A percentile compares a stretch with the other conserved stretches of the same genome.
phyloP scores from a whole-genome alignment of 30 jellyfish, hydroid and myxozoan species.

The Turritopsis dohrnii region DNA sequence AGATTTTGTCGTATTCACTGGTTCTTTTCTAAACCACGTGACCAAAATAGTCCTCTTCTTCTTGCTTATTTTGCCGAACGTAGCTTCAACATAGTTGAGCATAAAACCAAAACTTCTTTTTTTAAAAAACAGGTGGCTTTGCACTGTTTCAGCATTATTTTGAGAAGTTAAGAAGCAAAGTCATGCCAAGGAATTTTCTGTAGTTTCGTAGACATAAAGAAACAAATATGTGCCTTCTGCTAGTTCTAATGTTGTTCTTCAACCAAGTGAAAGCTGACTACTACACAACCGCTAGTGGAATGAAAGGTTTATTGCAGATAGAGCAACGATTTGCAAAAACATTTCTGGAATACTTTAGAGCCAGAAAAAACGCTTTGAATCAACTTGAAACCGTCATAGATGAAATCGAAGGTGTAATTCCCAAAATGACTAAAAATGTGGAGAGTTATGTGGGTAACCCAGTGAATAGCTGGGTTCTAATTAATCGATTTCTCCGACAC shows the following conservation, averaged over 20 bases:
- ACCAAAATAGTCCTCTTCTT: too few species aligned
- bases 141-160: not conserved
- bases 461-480: not conserved
- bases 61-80: not conserved
- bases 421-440: not conserved
- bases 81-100: not conserved
- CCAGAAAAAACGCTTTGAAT: not conserved
- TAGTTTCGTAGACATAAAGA: not conserved
- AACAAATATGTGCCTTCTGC: not conserved
- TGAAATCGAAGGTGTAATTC: not conserved
- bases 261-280: not conserved
- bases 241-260: not conserved
- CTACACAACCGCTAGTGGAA: constrained; percentile 9
- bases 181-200: not conserved
- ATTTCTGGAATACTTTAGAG: not conserved
- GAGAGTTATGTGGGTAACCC: not conserved
- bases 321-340: not conserved
- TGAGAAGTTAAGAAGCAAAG: not conserved
- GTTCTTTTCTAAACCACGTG: too few species aligned
- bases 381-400: constrained; percentile 1
- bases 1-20: not conserved
- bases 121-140: not conserved
- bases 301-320: not conserved
- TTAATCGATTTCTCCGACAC: constrained; percentile 3
- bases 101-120: not conserved